A percentile compares a stretch with the other conserved stretches of the same genome.
Evolutionary conservation across 1,140 invertebrate genomes (phyloP).

Genomic region (Euura lappo): DNA sequence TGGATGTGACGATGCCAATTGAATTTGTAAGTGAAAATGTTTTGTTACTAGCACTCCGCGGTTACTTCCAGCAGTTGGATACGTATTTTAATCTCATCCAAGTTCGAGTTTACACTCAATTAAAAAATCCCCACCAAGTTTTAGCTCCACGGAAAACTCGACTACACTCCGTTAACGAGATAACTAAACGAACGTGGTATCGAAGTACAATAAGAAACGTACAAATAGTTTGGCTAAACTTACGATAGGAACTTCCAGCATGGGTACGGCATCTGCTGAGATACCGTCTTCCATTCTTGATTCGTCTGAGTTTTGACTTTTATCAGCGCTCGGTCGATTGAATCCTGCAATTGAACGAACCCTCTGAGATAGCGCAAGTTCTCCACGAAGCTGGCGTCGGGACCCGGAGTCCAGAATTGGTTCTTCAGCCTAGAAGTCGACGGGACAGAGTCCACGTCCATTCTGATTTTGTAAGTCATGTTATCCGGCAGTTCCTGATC

Average conservation of each 20-base stretch:
- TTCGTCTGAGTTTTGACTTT: constrained; percentile 48
- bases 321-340: constrained; percentile 69
- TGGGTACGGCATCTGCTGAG: constrained; percentile 72
- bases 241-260: constrained; percentile 69
- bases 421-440: constrained; percentile 66
- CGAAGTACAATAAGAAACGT: too few species aligned
- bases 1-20: constrained; percentile 30
- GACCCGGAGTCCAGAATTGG: constrained; percentile 71
- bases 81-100: too few species aligned
- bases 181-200: too few species aligned
- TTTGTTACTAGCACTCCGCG: too few species aligned
- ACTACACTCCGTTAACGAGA: too few species aligned
- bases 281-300: constrained; percentile 63
- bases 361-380: constrained; percentile 71
- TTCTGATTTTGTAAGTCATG: constrained; percentile 68
- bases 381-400: constrained; percentile 67
- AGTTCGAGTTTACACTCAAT: too few species aligned
- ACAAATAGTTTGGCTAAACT: constrained; percentile 39
- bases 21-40: too few species aligned
- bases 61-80: too few species aligned
- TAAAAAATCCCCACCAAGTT: too few species aligned
- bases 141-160: too few species aligned
- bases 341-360: constrained; percentile 71
- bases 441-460: constrained; percentile 73
- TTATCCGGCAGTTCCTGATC: constrained; percentile 45